Percentiles rank a stretch among this genome's conserved stretches.
Evolutionary conservation across 2,888 invertebrate genomes (phyloP).

Genomic region (Tinea trinotella): DNA sequence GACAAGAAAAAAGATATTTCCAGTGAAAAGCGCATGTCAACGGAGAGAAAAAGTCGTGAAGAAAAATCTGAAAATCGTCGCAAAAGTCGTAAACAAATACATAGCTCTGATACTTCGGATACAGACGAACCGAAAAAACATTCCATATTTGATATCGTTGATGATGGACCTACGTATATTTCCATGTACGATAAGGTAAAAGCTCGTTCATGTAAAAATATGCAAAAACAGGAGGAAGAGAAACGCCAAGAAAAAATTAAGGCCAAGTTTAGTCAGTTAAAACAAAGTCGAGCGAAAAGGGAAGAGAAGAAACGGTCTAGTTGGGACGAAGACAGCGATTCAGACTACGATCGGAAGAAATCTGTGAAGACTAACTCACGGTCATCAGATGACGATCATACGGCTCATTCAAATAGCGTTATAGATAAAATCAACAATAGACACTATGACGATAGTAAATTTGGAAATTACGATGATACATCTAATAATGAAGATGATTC

Average conservation of each 20-base stretch:
- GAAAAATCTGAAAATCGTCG: conserved; percentile 54
- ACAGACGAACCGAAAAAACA: conserved; percentile 90
- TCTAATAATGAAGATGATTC: conserved; percentile 63
- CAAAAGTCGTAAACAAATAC: conserved; percentile 56
- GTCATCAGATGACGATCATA: conserved; percentile 66
- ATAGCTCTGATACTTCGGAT: conserved; percentile 79
- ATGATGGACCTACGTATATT: conserved; percentile 91
- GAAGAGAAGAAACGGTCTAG: conserved; percentile 93
- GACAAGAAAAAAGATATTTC: conserved; percentile 60
- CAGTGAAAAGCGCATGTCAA: conserved; percentile 64
- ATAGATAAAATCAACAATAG: conserved; percentile 55
- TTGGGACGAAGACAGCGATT: conserved; percentile 90
- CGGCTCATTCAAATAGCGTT: conserved; percentile 53
- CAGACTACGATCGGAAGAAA: conserved; percentile 63
- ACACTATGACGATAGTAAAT: conserved; percentile 57
- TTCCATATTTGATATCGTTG: conserved; percentile 91
- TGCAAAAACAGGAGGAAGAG: conserved; percentile 93
- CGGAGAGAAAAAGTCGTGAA: conserved; percentile 65
- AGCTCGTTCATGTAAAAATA: conserved; percentile 92
- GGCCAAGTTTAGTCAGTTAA: conserved; percentile 90
- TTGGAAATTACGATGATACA: conserved; percentile 62
- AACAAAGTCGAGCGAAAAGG: conserved; percentile 88
- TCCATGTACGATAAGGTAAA: conserved; percentile 99
- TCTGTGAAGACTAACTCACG: conserved; percentile 56
- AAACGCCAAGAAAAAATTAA: conserved; percentile 88